Percentiles rank a stretch among this genome's conserved stretches.
These are phyloP conservation scores for Aeoliscus strigatus DNA, from an alignment of 2,797 vertebrate genomes.

Conservation along the genomic window DNA sequence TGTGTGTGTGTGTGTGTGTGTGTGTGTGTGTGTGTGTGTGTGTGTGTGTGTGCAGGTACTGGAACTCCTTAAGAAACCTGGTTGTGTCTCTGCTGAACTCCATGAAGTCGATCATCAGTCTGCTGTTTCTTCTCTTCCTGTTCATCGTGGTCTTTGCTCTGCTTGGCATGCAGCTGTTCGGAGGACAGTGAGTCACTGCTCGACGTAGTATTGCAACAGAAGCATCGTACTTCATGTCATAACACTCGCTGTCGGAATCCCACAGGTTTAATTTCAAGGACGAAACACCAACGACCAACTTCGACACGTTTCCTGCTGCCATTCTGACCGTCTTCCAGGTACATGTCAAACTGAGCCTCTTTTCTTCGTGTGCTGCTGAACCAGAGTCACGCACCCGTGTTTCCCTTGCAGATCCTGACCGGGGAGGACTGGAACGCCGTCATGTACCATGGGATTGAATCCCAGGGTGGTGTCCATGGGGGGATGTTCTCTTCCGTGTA, in stretches of 20 bases:
- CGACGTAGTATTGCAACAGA: too few relatives aligned
- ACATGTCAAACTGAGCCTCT: too few relatives aligned
- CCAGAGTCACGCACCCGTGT: constrained; percentile 9
- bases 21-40: constrained; percentile 9
- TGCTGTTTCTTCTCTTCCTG: constrained; percentile 94
- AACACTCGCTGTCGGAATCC: too few relatives aligned
- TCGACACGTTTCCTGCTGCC: constrained; percentile 94
- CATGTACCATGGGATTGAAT: constrained; percentile 97
- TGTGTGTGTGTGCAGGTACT: constrained; percentile 77
- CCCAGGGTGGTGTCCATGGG: constrained; percentile 86
- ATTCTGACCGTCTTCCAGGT: constrained; percentile 98
- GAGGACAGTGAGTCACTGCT: constrained; percentile 88
- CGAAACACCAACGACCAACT: constrained; percentile 94
- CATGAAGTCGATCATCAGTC: constrained; percentile 94
- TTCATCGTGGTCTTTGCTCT: constrained; percentile 97
- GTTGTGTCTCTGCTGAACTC: constrained; percentile 94
- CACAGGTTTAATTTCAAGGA: constrained; percentile 97
- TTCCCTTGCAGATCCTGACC: constrained; percentile 82
- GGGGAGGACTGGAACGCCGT: constrained; percentile 98
- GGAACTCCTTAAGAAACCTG: constrained; percentile 93
- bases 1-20: not conserved
- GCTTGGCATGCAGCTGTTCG: constrained; percentile 97
- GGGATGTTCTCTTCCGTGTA: constrained; percentile 96
- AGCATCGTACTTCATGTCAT: too few relatives aligned
- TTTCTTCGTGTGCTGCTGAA: too few relatives aligned